Evolutionary conservation across 2,797 vertebrate genomes (phyloP).

Genomic region (Jordanella pulchra): DNA sequence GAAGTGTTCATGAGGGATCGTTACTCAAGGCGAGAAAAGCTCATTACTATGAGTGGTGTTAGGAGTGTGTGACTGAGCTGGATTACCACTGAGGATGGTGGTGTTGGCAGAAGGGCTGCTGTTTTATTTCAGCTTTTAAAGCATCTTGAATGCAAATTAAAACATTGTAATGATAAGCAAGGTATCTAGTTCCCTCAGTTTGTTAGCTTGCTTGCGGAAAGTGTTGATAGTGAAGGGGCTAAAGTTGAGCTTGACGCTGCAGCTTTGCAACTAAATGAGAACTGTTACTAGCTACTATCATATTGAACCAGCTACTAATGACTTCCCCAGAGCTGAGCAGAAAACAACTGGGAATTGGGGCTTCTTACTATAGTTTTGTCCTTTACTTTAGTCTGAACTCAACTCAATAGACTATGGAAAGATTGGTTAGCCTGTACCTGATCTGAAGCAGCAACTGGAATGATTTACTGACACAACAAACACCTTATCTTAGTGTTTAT

Average conservation of each 20-base stretch:
- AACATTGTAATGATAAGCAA: not conserved
- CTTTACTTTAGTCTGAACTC: slow-evolving; percentile 21
- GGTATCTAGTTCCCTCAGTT: not conserved
- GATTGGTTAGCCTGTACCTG: slow-evolving; percentile 15
- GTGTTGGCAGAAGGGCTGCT: not conserved
- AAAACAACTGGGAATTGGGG: not conserved
- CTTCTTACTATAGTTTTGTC: not conserved
- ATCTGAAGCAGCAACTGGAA: slow-evolving; percentile 4
- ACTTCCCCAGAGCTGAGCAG: slow-evolving; percentile 61
- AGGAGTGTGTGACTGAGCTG: slow-evolving; percentile 27
- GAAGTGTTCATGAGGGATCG: slow-evolving; percentile 46
- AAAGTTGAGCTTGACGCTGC: slow-evolving; percentile 25
- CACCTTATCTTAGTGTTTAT: not conserved
- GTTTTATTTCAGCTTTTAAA: not conserved
- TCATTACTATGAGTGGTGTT: slow-evolving; percentile 63
- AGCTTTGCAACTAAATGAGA: slow-evolving; percentile 44
- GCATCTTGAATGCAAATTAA: not conserved
- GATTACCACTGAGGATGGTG: slow-evolving; percentile 16
- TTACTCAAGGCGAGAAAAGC: slow-evolving; percentile 58
- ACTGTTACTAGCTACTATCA: slow-evolving; percentile 11
- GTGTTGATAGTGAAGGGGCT: slow-evolving; percentile 19
- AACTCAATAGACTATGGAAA: not conserved
- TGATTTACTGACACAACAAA: slow-evolving; percentile 11
- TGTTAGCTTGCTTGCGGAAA: slow-evolving; percentile 9
- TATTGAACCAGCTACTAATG: slow-evolving; percentile 54